Evolutionary conservation across 2,888 invertebrate genomes (phyloP).

Genomic region (Nomada ferruginata): DNA sequence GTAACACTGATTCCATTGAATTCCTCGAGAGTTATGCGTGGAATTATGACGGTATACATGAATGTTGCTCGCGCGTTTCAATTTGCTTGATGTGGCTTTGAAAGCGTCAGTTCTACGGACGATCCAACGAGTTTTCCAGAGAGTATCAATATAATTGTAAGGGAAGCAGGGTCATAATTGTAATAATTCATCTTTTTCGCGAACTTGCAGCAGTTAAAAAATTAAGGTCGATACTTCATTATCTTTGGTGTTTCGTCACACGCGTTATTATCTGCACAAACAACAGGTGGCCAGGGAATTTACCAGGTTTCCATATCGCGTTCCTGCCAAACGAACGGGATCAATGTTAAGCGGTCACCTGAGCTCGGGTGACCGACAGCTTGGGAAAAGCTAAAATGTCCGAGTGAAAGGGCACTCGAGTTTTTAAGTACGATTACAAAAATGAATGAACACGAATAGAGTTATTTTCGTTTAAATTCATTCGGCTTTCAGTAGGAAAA

Average conservation of each 20-base stretch:
- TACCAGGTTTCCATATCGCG: conserved; percentile 56
- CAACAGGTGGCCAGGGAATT: conserved; percentile 68
- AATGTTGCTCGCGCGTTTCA: not conserved
- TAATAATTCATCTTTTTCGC: no score
- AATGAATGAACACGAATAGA: not conserved
- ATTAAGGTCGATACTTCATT: no score
- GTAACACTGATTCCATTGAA: conserved; percentile 29
- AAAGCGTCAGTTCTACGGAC: no score
- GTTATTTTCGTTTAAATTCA: not conserved
- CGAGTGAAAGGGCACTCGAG: not conserved
- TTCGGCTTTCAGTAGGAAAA: not conserved
- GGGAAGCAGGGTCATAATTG: no score
- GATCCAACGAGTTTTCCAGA: not conserved
- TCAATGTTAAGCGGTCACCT: conserved; percentile 27
- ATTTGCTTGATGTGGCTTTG: no score
- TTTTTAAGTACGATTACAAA: not conserved
- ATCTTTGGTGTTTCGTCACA: conserved; percentile 48
- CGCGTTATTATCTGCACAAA: conserved; percentile 41
- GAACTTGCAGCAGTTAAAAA: no score
- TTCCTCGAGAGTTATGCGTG: conserved; percentile 9
- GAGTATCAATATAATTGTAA: no score
- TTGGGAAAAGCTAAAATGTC: not conserved
- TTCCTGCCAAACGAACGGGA: conserved; percentile 42
- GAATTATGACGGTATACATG: not conserved
- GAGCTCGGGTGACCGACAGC: not conserved